These are phyloP conservation scores for Scortum barcoo DNA, from an alignment of 2,113 vertebrate species.

Conservation along the genomic window DNA sequence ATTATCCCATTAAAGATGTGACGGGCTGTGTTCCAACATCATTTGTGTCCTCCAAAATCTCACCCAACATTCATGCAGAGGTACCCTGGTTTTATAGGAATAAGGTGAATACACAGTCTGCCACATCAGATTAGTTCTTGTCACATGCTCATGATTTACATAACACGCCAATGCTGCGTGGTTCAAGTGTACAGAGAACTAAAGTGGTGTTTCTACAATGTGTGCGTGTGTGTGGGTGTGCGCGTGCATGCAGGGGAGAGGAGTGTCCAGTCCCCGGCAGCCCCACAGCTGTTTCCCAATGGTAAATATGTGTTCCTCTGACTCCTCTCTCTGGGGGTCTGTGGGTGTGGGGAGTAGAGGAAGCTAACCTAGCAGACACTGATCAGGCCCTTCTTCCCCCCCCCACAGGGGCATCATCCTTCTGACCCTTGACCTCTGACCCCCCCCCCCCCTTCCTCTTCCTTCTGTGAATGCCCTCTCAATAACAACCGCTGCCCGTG, in stretches of 20 bases:
- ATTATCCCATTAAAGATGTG: constrained; percentile 23
- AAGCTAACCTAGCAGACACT: constrained; percentile 69
- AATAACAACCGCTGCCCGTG: constrained; percentile 73
- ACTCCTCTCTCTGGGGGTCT: constrained; percentile 80
- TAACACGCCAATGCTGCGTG: constrained; percentile 42
- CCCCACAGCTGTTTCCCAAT: constrained; percentile 96
- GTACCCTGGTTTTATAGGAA: not conserved
- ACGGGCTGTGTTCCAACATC: not conserved
- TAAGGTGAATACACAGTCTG: constrained; percentile 22
- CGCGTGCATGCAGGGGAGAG: constrained; percentile 94
- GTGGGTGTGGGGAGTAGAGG: constrained; percentile 75
- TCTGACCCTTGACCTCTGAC: constrained; percentile 73
- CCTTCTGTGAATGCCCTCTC: constrained; percentile 79
- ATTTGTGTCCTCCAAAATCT: not conserved
- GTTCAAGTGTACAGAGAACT: constrained; percentile 77
- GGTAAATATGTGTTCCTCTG: constrained; percentile 93
- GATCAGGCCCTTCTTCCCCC: constrained; percentile 69
- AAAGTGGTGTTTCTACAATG: constrained; percentile 91
- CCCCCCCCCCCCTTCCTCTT: constrained; percentile 65
- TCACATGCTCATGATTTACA: constrained; percentile 49
- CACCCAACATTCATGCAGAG: not conserved
- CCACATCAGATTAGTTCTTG: constrained; percentile 23
- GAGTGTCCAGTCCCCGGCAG: constrained; percentile 92
- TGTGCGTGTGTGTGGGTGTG: constrained; percentile 78
- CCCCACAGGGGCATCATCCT: constrained; percentile 70